Conservation (phyloP, 2,797 vertebrate genomes). For the Gorsachius magnificus region DNA sequence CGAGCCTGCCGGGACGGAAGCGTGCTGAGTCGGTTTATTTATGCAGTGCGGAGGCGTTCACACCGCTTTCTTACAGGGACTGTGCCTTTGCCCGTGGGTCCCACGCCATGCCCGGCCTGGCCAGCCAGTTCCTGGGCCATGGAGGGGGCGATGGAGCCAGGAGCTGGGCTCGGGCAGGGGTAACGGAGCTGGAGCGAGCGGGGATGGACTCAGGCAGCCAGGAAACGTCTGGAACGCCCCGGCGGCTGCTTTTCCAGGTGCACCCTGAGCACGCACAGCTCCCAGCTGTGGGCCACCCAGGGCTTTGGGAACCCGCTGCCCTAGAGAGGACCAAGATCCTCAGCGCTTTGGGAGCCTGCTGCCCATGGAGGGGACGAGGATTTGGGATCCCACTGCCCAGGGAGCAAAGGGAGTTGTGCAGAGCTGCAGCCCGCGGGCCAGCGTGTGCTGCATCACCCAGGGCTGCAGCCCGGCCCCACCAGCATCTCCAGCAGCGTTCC, state of each 20-base stretch:
- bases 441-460: not conserved
- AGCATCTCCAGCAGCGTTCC: not conserved
- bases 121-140: rapidly evolving
- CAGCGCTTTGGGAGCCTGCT: not conserved
- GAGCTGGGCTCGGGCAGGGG: not conserved
- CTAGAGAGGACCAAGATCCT: not conserved
- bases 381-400: not conserved
- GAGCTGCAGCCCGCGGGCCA: rapidly evolving
- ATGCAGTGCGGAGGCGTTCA: rapidly evolving
- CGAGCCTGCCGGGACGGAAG: not conserved
- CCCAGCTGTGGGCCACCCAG: not conserved
- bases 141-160: not conserved
- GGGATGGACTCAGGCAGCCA: not conserved
- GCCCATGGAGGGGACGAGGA: not conserved
- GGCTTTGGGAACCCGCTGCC: rapidly evolving
- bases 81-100: not conserved
- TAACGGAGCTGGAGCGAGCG: not conserved
- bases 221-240: not conserved
- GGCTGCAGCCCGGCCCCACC: not conserved
- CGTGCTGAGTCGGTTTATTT: not conserved
- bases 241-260: not conserved
- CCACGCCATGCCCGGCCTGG: rapidly evolving
- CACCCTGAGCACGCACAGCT: not conserved
- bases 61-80: not conserved
- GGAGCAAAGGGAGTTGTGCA: rapidly evolving